These are phyloP conservation scores for Acronicta aceris DNA, from an alignment of 2,888 invertebrate species.

Conservation along the genomic window DNA sequence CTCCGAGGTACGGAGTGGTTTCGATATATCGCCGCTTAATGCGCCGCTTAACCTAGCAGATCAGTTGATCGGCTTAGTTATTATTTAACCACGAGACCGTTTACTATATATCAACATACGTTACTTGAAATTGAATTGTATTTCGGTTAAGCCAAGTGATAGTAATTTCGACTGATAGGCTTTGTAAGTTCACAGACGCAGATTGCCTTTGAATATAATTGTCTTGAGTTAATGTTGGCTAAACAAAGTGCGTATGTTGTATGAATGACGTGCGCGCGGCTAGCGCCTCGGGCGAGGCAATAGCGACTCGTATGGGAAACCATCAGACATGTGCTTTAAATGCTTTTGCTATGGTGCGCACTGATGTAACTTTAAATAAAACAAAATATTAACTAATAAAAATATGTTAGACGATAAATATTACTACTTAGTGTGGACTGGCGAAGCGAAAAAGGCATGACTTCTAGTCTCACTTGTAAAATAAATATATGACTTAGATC, in stretches of 20 bases:
- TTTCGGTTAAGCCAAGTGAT: constrained; percentile 40
- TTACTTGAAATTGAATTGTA: constrained; percentile 44
- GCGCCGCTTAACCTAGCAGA: too few relatives aligned
- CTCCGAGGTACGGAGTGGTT: too few relatives aligned
- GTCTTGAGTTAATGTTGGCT: constrained; percentile 76
- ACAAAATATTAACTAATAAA: background rate
- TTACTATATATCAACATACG: constrained; percentile 11
- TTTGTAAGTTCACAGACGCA: constrained; percentile 67
- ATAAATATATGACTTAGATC: too few relatives aligned
- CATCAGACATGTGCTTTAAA: constrained; percentile 56
- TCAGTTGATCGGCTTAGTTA: too few relatives aligned
- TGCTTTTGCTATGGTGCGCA: constrained; percentile 47
- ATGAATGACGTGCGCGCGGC: constrained; percentile 75
- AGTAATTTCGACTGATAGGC: constrained; percentile 58
- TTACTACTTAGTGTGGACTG: background rate
- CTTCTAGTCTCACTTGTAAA: too few relatives aligned
- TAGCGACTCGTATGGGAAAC: constrained; percentile 78
- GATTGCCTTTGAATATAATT: constrained; percentile 83
- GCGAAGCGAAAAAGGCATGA: too few relatives aligned
- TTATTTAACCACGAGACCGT: too few relatives aligned
- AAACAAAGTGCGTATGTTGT: constrained; percentile 80
- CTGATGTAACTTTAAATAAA: constrained; percentile 9
- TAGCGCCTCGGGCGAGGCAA: constrained; percentile 71
- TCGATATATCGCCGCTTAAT: too few relatives aligned
- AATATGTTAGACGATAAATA: background rate